These are phyloP conservation scores for Lymantria monacha DNA, from an alignment of 2,888 invertebrate genomes.

Conservation along the genomic window DNA sequence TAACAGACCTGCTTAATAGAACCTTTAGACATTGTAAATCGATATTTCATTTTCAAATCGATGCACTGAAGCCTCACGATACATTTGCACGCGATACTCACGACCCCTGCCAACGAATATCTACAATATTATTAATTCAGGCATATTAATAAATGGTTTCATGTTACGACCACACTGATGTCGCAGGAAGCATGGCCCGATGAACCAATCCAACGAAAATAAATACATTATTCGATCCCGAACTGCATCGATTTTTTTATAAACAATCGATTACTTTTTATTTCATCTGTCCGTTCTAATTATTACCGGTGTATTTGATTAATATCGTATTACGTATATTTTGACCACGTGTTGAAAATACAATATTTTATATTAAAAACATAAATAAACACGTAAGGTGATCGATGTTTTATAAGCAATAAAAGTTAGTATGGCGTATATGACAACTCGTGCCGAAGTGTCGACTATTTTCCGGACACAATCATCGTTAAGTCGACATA, in stretches of 20 bases:
- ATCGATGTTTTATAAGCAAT: constrained; percentile 54
- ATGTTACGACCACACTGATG: constrained; percentile 77
- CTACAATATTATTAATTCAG: constrained; percentile 79
- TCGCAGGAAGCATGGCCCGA: constrained; percentile 78
- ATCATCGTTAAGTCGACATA: constrained; percentile 59
- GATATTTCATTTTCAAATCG: constrained; percentile 67
- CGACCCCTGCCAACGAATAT: constrained; percentile 68
- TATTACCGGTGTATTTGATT: constrained; percentile 35
- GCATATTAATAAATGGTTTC: constrained; percentile 78
- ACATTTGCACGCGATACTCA: constrained; percentile 74
- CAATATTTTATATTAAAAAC: constrained; percentile 42
- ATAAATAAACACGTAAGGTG: constrained; percentile 38
- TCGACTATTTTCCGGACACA: constrained; percentile 45
- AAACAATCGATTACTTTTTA: constrained; percentile 55
- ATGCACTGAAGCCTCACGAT: constrained; percentile 72
- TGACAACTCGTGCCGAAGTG: constrained; percentile 40
- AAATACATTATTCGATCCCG: constrained; percentile 61
- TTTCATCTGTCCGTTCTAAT: constrained; percentile 54
- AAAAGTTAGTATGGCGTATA: constrained; percentile 45
- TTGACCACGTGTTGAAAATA: constrained; percentile 41
- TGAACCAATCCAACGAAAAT: constrained; percentile 73
- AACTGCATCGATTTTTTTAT: constrained; percentile 60
- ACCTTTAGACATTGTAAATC: constrained; percentile 53
- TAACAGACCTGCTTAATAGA: constrained; percentile 27
- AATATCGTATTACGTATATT: constrained; percentile 50